Percentiles rank a stretch among this genome's conserved stretches.
These are phyloP conservation scores for Bicyclus anynana DNA, from an alignment of 1,140 invertebrate genomes.

Conservation along the genomic window DNA sequence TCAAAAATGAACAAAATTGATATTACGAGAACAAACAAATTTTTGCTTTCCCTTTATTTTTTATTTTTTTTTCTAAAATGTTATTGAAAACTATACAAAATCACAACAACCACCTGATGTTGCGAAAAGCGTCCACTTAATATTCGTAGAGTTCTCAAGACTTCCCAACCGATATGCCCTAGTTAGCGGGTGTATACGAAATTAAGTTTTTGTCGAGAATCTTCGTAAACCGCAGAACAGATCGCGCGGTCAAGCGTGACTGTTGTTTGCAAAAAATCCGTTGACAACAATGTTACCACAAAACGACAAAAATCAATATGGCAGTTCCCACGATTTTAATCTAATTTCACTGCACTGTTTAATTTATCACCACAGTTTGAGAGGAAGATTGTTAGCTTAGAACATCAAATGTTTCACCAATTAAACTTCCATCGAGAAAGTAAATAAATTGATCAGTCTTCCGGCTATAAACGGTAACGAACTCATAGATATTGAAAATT, in stretches of 20 bases:
- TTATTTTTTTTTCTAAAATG: too few relatives aligned
- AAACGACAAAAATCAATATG: slow-evolving; percentile 41
- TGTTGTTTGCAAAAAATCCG: slow-evolving; percentile 48
- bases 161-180: slow-evolving; percentile 43
- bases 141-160: slow-evolving; percentile 5
- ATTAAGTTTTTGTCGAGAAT: slow-evolving; percentile 40
- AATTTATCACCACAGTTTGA: background rate
- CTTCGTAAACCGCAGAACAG: slow-evolving; percentile 48
- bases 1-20: background rate
- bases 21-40: background rate
- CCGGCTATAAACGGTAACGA: background rate
- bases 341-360: slow-evolving; percentile 6
- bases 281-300: slow-evolving; percentile 35
- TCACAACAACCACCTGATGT: background rate
- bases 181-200: slow-evolving; percentile 47
- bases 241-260: slow-evolving; percentile 46
- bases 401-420: background rate
- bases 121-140: background rate
- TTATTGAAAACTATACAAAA: background rate
- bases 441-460: background rate
- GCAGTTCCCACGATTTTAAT: slow-evolving; percentile 43
- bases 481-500: background rate
- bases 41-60: background rate
- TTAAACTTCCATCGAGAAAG: background rate
- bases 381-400: background rate